A percentile compares a stretch with the other conserved stretches of the same genome.
These are phyloP conservation scores for Bellardia pandia DNA, from an alignment of 2,888 invertebrate genomes.

Conservation along the genomic window DNA sequence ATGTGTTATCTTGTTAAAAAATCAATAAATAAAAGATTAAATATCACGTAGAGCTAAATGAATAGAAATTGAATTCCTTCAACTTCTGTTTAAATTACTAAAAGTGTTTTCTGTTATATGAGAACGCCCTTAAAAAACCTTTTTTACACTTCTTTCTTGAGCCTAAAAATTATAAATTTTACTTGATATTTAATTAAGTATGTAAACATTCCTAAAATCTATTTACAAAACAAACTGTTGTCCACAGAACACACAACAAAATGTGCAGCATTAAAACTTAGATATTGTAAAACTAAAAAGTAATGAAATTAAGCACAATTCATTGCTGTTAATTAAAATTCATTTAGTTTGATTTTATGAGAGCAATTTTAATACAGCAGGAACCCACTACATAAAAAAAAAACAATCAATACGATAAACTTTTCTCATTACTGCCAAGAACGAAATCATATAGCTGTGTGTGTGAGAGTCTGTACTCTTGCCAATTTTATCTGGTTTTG, in stretches of 20 bases:
- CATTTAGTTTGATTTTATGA: constrained; percentile 66
- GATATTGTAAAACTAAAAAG: constrained; percentile 22
- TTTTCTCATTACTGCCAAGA: constrained; percentile 63
- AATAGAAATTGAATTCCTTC: too few species aligned
- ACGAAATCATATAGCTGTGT: background rate
- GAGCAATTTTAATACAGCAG: constrained; percentile 45
- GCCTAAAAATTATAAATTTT: background rate
- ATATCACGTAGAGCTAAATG: too few species aligned
- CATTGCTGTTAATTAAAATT: constrained; percentile 64
- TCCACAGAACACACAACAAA: background rate
- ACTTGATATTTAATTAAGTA: too few species aligned
- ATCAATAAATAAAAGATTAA: too few species aligned
- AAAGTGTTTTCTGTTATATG: too few species aligned
- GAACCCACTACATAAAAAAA: background rate
- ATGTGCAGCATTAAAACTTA: constrained; percentile 1
- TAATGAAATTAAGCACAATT: constrained; percentile 37
- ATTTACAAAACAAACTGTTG: background rate
- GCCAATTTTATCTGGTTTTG: background rate
- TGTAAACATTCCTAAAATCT: background rate
- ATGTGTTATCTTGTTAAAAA: too few species aligned
- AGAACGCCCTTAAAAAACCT: too few species aligned
- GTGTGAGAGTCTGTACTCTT: background rate
- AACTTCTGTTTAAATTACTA: too few species aligned
- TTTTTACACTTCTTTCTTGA: too few species aligned
- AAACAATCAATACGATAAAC: constrained; percentile 54